Conservation (phyloP, 1,140 invertebrate species). For the Drosophila navojoa region DNA sequence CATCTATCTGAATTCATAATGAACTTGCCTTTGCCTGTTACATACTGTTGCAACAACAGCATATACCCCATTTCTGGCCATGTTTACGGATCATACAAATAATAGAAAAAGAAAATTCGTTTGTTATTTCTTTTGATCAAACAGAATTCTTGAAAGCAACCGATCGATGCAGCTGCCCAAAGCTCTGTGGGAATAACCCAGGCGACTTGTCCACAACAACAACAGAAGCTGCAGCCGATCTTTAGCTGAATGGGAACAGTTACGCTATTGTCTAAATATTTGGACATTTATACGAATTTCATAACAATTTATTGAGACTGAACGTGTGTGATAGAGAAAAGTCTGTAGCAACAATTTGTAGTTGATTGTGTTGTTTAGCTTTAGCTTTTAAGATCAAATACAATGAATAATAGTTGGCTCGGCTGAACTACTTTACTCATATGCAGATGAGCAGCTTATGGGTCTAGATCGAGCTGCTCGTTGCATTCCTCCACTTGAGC, state of each 20-base stretch:
- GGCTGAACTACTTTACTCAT: background rate
- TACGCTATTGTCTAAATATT: slow-evolving; percentile 72
- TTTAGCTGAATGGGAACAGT: slow-evolving; percentile 22
- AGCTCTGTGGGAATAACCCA: slow-evolving; percentile 70
- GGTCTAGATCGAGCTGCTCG: background rate
- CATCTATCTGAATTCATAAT: no score
- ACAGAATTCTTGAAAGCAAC: slow-evolving; percentile 40
- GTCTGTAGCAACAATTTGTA: slow-evolving; percentile 40
- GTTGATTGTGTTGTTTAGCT: slow-evolving; percentile 15
- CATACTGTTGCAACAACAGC: background rate
- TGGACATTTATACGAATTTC: slow-evolving; percentile 69
- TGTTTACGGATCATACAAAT: background rate
- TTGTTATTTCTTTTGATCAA: slow-evolving; percentile 50
- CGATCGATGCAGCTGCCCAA: slow-evolving; percentile 29
- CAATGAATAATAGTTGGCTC: background rate
- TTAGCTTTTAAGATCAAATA: background rate
- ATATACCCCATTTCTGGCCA: background rate
- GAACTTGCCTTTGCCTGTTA: background rate
- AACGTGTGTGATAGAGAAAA: slow-evolving; percentile 29
- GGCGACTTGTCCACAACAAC: slow-evolving; percentile 69
- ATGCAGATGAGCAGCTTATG: slow-evolving; percentile 15
- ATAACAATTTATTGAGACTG: slow-evolving; percentile 57
- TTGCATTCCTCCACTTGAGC: slow-evolving; percentile 6
- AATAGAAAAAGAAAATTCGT: slow-evolving; percentile 58
- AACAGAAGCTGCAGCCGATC: slow-evolving; percentile 59